Base-by-base conservation (phyloP, 2,113 vertebrate genomes). In the Pedionomus torquatus region DNA sequence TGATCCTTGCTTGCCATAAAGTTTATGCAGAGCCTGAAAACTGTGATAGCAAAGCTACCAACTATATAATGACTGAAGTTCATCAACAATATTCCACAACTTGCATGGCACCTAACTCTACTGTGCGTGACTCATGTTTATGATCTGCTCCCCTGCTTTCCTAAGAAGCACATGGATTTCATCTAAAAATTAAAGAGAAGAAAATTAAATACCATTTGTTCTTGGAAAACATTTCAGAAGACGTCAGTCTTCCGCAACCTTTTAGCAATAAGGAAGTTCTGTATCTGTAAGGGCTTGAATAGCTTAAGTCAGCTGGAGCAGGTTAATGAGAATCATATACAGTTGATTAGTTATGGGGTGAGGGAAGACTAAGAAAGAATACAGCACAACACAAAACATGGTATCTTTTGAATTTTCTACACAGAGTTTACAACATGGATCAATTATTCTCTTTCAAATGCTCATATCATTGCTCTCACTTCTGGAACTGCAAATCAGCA, bases 51-150 rank as follows among this genome's bases (percentile, higher is more conserved):
- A 86, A 66, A 83, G 35, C 30, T 83, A 58, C 11, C 9, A 16
- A 46, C 25, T 74, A n/a, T 10, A 18, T 26, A 46, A 55, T 0
- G 0, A 64, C 39, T 0, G 0, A 74, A 80, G 46, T 17, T 86
- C 31, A 66, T 68, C 9, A 81, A 30, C 55, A 87, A 9, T 70
- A 77, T 46, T 77, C 48, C 16, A 78, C 0, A 0, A 66, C 13
- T 49, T 64, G 8, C 14, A 51, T 1, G 7, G 43, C 44, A 51
- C 24, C 77, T 68, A 21, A 71, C 55, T 46, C 13, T 55, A 10
- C 20, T 48, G 31, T 46, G 33, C 39, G n/a, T 65, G 11, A 55
- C 9, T 35, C 20, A 19, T 3, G 48, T 33, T 74, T 51, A 31
- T 28, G 24, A 41, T 70, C 37, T 51, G 48, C 54, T 51, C 55